Conservation (phyloP, 1,140 invertebrate genomes). For the Melipona quadrifasciata region DNA sequence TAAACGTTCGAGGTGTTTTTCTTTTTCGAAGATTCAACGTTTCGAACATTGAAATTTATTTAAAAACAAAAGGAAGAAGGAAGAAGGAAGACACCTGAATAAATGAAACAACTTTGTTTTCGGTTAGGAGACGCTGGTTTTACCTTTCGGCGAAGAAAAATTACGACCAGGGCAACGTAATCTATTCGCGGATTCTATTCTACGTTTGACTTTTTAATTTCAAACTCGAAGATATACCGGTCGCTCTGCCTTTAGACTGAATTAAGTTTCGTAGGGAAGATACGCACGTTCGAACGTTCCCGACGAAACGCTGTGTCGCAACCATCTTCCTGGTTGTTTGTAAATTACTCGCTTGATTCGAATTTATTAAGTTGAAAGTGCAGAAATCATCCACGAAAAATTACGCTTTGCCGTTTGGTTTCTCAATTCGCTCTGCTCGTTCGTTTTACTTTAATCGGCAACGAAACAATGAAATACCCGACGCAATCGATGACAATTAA, state of each 20-base stretch:
- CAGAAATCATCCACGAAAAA: too few species aligned
- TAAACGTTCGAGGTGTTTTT: neutral
- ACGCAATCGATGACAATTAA: neutral
- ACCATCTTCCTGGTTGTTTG: too few species aligned
- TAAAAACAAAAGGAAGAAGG: rapidly evolving
- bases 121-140: neutral
- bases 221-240: neutral
- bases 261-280: neutral
- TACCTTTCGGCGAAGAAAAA: neutral
- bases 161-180: neutral
- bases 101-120: neutral
- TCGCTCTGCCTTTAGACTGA: neutral
- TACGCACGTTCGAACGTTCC: neutral
- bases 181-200: neutral
- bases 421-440: neutral
- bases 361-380: neutral
- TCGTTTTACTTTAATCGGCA: neutral
- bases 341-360: neutral
- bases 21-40: neutral
- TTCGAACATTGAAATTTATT: neutral
- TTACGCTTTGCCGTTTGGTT: too few species aligned
- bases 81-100: neutral
- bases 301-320: neutral
- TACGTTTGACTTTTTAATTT: neutral
- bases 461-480: neutral